phyloP scores from a whole-genome alignment of 2,797 vertebrate species.

The Sardinella longiceps region DNA sequence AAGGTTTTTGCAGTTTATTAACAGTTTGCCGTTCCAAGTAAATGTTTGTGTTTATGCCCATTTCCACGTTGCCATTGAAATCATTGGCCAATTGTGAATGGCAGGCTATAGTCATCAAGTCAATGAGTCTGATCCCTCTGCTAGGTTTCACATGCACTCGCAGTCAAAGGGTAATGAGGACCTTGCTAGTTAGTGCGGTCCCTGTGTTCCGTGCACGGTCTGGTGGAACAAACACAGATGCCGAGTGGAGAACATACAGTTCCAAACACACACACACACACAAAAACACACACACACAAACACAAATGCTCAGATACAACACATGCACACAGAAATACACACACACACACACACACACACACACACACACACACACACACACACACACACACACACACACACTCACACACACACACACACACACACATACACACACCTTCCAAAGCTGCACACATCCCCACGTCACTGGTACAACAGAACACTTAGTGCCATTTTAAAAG shows the following conservation, averaged over 20 bases:
- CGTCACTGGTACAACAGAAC: neutral
- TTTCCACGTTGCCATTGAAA: too few relatives aligned
- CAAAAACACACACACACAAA: neutral
- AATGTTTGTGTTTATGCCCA: too few relatives aligned
- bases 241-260: slow-evolving; percentile 43
- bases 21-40: too few relatives aligned
- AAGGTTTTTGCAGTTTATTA: too few relatives aligned
- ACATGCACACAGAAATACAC: too few relatives aligned
- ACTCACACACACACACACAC: neutral
- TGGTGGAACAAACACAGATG: slow-evolving; percentile 51
- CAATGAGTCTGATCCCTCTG: too few relatives aligned
- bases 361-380: neutral
- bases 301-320: too few relatives aligned
- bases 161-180: slow-evolving; percentile 78
- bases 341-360: neutral
- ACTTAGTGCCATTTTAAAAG: slow-evolving; percentile 21
- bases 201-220: slow-evolving; percentile 57
- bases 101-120: too few relatives aligned
- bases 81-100: too few relatives aligned
- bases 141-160: slow-evolving; percentile 71
- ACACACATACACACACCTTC: neutral
- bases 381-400: neutral
- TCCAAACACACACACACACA: slow-evolving; percentile 27
- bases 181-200: slow-evolving; percentile 55
- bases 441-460: neutral